Evolutionary conservation across 2,797 vertebrate genomes (phyloP).

Genomic region (Halcyon chelicuti): DNA sequence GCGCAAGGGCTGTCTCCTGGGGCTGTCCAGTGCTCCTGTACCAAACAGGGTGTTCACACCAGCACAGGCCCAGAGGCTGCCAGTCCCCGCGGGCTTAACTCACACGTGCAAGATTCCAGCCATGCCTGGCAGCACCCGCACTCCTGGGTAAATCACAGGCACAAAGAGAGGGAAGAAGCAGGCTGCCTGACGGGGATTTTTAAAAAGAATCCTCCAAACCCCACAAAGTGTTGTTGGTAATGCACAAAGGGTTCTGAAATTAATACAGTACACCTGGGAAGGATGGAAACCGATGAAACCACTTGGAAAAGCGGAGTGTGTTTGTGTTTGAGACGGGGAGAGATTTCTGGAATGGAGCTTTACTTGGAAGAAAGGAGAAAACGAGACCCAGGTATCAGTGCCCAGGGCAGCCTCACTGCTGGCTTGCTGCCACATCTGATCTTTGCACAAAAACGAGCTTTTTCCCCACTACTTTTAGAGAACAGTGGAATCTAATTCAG

Average conservation of each 20-base stretch:
- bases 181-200: neutral
- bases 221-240: neutral
- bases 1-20: neutral
- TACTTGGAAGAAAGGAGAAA: neutral
- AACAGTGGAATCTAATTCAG: neutral
- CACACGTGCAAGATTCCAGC: neutral
- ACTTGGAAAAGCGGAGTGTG: neutral
- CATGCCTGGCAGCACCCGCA: neutral
- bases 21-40: neutral
- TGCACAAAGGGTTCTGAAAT: neutral
- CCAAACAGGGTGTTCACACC: neutral
- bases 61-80: neutral
- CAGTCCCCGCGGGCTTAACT: neutral
- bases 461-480: neutral
- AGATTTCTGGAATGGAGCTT: neutral
- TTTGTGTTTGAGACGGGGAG: neutral
- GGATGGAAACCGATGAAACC: neutral
- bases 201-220: neutral
- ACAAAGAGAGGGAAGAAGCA: neutral
- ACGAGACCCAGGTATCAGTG: neutral
- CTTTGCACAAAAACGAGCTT: neutral
- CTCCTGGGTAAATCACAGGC: neutral
- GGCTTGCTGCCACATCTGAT: neutral
- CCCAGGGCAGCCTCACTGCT: neutral
- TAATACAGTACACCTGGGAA: rapidly evolving